Base-by-base conservation (phyloP, 2,113 vertebrate genomes). In the Apeltes quadracus region DNA sequence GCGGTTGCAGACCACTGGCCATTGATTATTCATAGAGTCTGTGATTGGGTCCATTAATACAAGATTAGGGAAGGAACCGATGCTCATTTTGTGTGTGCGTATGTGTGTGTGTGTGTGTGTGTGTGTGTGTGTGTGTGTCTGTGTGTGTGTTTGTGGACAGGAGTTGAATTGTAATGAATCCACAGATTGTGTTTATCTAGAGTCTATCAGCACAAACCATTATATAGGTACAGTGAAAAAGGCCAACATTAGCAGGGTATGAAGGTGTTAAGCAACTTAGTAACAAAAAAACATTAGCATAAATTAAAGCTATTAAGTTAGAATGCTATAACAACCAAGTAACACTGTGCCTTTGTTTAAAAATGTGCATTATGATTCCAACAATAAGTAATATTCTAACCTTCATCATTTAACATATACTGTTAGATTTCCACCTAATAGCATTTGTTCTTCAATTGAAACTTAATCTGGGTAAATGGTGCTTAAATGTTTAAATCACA, bases 1-100 rank as follows among this genome's bases (percentile, higher is more conserved):
- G 86, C 69, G 81, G 90, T 90, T 92, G 91, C 91, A 88, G 84
- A 88, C 87, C 89, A 90, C 90, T 94, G 88, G 82, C 84, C 92
- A 93, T 94, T 93, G 93, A 94, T 93, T 93, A 94, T 93, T 93
- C 92, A 93, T 93, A 92, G 89, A 90, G 84, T 83, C 90, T 92
- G 91, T 89, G 91, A 94, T 92, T 92, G 89, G 91, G 88, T 90
- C 90, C 91, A 93, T 94, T 93, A 93, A 92, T 93, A 90, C 73
- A 79, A 92, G 89, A 93, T 93, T 92, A 94, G 86, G 84, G 89
- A 88, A 91, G 89, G 91, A 90, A 90, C 91, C 77, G 53, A 87
- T 90, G 87, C 86, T 88, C 86, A 86, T 88, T 91, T 82, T 78
- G 74, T 76, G 69, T 77, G 57, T 74, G 59, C 72, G 59, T 75